Conservation (phyloP, 2,888 invertebrate genomes). For the Metallyticus violacea region DNA sequence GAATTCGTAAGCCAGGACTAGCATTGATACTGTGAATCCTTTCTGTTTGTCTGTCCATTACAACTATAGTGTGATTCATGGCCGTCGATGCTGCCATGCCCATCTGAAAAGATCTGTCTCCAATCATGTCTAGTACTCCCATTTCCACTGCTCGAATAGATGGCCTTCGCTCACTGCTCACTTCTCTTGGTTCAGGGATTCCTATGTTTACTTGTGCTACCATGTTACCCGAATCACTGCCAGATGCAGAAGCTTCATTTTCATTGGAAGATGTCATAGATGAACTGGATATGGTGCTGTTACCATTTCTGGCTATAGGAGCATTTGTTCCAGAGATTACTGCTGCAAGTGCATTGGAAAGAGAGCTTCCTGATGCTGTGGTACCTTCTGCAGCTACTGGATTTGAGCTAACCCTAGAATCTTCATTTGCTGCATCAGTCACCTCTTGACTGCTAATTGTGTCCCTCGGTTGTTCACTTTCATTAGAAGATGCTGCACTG, state of each 20-base stretch:
- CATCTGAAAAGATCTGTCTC: background rate
- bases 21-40: background rate
- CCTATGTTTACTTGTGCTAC: background rate
- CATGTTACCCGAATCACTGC: background rate
- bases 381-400: background rate
- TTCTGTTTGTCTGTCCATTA: background rate
- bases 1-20: background rate
- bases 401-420: background rate
- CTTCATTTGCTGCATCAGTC: background rate
- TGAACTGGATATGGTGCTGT: background rate
- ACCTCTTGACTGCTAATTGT: background rate
- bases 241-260: background rate
- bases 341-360: background rate
- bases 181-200: background rate
- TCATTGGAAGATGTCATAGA: background rate
- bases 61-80: background rate
- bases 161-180: background rate
- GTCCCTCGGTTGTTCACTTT: background rate
- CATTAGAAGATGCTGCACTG: background rate
- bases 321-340: conserved; percentile 1
- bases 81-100: background rate
- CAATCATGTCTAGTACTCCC: background rate
- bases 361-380: background rate
- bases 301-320: background rate
- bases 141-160: background rate